phyloP scores from a whole-genome alignment of 2,113 vertebrate species.

The Brienomyrus brachyistius region DNA sequence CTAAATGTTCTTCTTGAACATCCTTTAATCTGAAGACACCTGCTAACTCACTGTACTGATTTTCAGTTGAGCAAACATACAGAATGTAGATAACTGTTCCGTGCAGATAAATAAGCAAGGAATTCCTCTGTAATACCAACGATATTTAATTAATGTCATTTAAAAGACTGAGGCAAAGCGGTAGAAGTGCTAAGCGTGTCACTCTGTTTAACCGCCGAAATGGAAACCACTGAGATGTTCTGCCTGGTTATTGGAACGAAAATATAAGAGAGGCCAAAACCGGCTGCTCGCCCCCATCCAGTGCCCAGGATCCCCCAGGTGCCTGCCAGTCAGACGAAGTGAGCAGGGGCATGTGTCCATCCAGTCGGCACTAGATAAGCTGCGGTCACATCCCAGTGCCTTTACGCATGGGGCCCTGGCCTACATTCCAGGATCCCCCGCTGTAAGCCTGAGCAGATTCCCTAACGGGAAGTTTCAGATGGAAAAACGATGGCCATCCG shows the following conservation, averaged over 20 bases:
- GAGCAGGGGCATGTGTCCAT: background rate
- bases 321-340: background rate
- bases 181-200: background rate
- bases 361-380: background rate
- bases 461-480: background rate
- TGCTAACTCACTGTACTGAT: background rate
- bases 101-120: background rate
- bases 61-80: background rate
- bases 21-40: background rate
- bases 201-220: background rate
- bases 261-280: background rate
- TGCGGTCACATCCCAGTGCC: background rate
- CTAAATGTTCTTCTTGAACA: background rate
- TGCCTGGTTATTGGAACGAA: background rate
- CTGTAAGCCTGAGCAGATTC: background rate
- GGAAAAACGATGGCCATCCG: background rate
- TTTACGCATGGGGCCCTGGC: background rate
- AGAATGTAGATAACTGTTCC: background rate
- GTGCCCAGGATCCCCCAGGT: background rate
- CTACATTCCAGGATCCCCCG: background rate
- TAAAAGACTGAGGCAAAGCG: background rate
- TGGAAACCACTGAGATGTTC: background rate
- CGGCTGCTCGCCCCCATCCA: background rate
- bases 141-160: background rate
- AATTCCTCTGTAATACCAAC: background rate